Base-by-base conservation (phyloP, 2,888 invertebrate species). In the Cosmorhoe ocellata region DNA sequence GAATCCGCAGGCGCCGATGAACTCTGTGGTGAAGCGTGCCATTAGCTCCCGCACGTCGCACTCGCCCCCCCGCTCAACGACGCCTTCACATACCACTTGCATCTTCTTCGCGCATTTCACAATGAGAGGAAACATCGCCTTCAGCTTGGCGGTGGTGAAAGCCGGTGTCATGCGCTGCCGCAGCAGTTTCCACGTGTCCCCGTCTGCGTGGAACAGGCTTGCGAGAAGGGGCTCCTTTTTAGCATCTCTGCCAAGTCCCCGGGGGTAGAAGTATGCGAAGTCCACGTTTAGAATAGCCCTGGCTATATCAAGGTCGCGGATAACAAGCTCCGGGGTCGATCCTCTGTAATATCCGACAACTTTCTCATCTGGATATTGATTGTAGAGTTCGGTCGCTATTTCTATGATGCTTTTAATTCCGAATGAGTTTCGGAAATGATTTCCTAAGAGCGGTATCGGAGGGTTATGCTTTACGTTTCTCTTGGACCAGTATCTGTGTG, bases 91-190 rank as follows among this genome's bases (percentile, higher is more conserved):
- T 0, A 72, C 55, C 0, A 14, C 34, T 11, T 77, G 67, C 24
- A 84, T 53, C 51, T 79, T 84, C 39, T 79, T 75, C 0, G 87
- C 76, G 41, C 84, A 79, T 9, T 76, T 66, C 13, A 81, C 69
- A 1, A 87, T 68, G 13, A 87, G 61, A 1, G 86, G 87, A 38
- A 83, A 87, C 87, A 86, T 87, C 2, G 64, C 74, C 46, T 77
- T 81, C 24, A 87, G 56, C 48, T 85, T 84, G 1, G 79, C 76
- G 0, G 75, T 78, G 0, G 85, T 85, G 46, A 86, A 86, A 0
- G 84, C 76, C 0, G 84, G 69, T 9, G 86, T 84, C n/a, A 86
- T 41, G 5, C 79, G 73, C 48, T 84, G 79, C 0, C 86, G 69
- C 9, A 81, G 46, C 7, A 85, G 60, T 51, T 74, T 84, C 87